Evolutionary conservation across 2,888 invertebrate genomes (phyloP), one percentile per base, ranked within the genome.

Genomic region (Cerastoderma edule): DNA sequence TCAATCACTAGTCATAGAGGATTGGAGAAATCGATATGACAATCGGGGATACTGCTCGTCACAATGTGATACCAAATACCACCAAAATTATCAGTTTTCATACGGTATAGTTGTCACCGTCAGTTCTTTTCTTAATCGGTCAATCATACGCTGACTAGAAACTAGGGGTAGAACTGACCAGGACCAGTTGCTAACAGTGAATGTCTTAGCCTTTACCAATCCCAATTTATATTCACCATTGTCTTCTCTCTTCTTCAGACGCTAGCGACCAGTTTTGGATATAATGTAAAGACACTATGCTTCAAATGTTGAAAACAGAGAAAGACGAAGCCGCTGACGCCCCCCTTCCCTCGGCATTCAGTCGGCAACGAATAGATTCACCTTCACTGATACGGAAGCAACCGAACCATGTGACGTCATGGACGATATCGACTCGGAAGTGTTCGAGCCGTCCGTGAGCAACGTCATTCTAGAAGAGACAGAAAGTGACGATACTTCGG

Each of bases 261-360:
- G n/a, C n/a, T n/a, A n/a, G n/a, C n/a, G n/a, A 28, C 27, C 24
- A 27, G 32, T 8, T 57, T 57, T 2, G 8, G 16, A 46, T 65
- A 60, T 22, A 33, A 60, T 60, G 60, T 60, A 39, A 60, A 22
- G 16, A 56, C 27, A 48, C 8, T 22, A 68, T 68, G 68, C 68
- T 44, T 16, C 56, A 57, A 32, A 68, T 68, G 68, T 46, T 68
- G 32, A 68, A 68, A 46, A 57, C 44, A 39, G 46, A 32, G 22
- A 66, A 50, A n/a, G 50, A 66, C n/a, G 66, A 66, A 0, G 66
- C 48, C 50, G 46, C 32, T n/a, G 2, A 5, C 50, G 32, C 50
- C 32, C 4, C 50, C 66, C 83, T 75, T 53, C 89, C 89, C 1
- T 88, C 89, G 22, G 87, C 88, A 16, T 81, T 79, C 10, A 75